Percentiles rank a stretch among this genome's conserved stretches.
These are phyloP conservation scores for Drosophila kurseongensis DNA, from an alignment of 1,140 invertebrate species.

Conservation along the genomic window DNA sequence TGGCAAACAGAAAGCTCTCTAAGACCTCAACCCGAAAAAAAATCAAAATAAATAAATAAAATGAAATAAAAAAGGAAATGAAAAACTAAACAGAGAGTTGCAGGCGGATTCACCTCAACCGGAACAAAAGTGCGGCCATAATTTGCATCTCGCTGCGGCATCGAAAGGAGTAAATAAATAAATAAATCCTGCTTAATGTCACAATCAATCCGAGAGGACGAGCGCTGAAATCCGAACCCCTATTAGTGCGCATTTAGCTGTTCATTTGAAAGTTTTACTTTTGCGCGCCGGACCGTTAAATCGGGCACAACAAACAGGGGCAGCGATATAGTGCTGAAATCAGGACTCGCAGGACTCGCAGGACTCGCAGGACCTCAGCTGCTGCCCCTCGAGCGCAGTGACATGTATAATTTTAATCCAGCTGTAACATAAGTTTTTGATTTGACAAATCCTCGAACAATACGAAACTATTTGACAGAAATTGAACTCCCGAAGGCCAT, in stretches of 20 bases:
- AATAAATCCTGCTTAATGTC: constrained; percentile 85
- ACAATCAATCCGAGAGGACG: constrained; percentile 77
- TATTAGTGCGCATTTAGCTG: constrained; percentile 84
- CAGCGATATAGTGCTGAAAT: constrained; percentile 26
- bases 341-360: constrained; percentile 13
- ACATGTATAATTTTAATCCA: constrained; percentile 83
- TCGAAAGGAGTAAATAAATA: constrained; percentile 80
- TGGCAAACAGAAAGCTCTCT: constrained; percentile 33
- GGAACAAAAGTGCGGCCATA: constrained; percentile 69
- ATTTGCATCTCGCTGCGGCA: constrained; percentile 72
- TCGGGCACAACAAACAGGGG: constrained; percentile 61
- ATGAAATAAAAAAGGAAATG: neutral
- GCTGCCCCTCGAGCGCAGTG: constrained; percentile 51
- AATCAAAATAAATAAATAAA: neutral
- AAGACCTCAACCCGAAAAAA: constrained; percentile 35
- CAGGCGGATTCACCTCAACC: constrained; percentile 31
- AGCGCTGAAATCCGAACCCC: constrained; percentile 80
- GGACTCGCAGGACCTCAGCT: constrained; percentile 43
- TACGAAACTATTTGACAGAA: constrained; percentile 79
- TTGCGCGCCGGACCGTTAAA: constrained; percentile 83
- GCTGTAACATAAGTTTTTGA: constrained; percentile 84
- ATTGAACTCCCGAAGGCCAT: constrained; percentile 59
- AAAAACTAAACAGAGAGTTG: neutral
- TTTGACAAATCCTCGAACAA: constrained; percentile 77
- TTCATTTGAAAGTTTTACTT: constrained; percentile 84